A percentile compares a stretch with the other conserved stretches of the same genome.
phyloP scores from a whole-genome alignment of 2,113 vertebrate genomes.

The Pandion haliaetus region DNA sequence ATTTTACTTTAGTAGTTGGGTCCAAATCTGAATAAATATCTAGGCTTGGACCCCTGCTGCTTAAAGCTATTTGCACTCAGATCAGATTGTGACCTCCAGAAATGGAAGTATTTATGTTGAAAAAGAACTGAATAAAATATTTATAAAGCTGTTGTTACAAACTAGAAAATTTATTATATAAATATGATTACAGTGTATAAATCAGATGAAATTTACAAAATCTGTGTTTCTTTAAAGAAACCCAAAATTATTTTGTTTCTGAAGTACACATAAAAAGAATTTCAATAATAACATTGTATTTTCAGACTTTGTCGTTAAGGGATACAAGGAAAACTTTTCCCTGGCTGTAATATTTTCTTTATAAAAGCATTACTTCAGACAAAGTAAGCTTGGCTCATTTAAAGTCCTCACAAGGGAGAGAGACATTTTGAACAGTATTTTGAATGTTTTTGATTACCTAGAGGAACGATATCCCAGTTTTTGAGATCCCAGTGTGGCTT shows the following conservation, averaged over 20 bases:
- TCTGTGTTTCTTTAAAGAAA: constrained; percentile 1
- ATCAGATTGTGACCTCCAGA: constrained; percentile 26
- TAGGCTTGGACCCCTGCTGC: background rate
- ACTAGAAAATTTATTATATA: constrained; percentile 15
- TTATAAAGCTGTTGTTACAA: constrained; percentile 20
- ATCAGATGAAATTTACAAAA: constrained; percentile 47
- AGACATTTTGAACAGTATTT: constrained; percentile 4
- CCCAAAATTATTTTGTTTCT: background rate
- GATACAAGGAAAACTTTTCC: constrained; percentile 31
- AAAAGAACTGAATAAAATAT: constrained; percentile 25
- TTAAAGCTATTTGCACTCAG: constrained; percentile 24
- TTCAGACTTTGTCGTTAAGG: constrained; percentile 2
- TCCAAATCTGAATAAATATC: background rate
- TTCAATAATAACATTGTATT: background rate
- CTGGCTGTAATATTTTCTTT: background rate
- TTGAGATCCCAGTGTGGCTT: background rate
- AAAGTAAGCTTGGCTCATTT: constrained; percentile 34
- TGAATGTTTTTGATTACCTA: constrained; percentile 27
- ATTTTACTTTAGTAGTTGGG: background rate
- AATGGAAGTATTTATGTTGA: constrained; percentile 7
- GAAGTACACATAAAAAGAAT: constrained; percentile 18
- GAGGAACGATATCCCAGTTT: constrained; percentile 30
- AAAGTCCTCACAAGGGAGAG: constrained; percentile 31
- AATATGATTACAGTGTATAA: constrained; percentile 23
- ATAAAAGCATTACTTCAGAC: constrained; percentile 29